These are phyloP conservation scores for Thripadectes ignobilis DNA, from an alignment of 2,797 vertebrate species.

Conservation along the genomic window DNA sequence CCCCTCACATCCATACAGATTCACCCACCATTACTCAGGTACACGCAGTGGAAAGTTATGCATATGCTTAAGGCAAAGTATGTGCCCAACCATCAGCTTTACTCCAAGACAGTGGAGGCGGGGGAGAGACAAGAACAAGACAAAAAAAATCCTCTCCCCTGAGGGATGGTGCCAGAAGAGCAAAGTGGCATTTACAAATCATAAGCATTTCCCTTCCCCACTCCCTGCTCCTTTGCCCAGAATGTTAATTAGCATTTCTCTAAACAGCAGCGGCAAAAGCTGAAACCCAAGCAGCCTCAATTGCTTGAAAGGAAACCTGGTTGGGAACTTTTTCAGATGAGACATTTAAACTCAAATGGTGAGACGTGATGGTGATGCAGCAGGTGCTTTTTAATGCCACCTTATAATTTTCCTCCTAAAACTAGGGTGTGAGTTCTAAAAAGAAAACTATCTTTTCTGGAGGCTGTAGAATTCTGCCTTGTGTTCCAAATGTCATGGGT, in stretches of 20 bases:
- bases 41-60: background rate
- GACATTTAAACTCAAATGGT: background rate
- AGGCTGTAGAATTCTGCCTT: background rate
- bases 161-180: background rate
- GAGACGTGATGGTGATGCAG: background rate
- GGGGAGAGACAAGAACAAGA: background rate
- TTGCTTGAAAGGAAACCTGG: background rate
- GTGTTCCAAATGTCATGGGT: background rate
- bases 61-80: background rate
- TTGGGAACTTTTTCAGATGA: background rate
- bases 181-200: constrained; percentile 59
- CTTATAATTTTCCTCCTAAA: background rate
- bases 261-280: background rate
- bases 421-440: background rate
- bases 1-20: background rate
- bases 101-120: background rate
- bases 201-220: constrained; percentile 7
- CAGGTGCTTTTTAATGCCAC: constrained; percentile 29
- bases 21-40: background rate
- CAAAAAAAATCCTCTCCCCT: background rate
- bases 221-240: constrained; percentile 33
- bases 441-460: background rate
- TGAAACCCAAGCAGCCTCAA: background rate
- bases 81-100: background rate
- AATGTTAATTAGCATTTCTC: constrained; percentile 48